Evolutionary conservation across 2,888 invertebrate species (phyloP).

Genomic region (Napeogenes inachia): DNA sequence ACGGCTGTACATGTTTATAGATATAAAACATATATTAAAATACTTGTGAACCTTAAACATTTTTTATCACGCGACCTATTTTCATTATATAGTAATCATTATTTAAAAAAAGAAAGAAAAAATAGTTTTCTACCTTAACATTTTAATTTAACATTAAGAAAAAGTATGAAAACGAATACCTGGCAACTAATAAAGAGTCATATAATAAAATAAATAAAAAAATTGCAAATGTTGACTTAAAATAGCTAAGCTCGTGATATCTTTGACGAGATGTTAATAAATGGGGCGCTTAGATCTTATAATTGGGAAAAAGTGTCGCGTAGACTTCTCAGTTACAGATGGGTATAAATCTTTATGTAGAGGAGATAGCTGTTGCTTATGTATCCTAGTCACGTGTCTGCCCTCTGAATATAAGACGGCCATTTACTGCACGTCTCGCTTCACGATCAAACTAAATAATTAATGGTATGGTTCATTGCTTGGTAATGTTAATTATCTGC

Average conservation of each 20-base stretch:
- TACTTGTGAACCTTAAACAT: too few relatives aligned
- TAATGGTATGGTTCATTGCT: conserved; percentile 57
- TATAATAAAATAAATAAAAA: background rate
- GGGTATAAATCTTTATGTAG: conserved; percentile 76
- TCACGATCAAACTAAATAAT: conserved; percentile 68
- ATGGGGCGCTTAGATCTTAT: conserved; percentile 72
- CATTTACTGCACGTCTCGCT: conserved; percentile 68
- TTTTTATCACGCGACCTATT: too few relatives aligned
- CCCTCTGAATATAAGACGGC: conserved; percentile 72
- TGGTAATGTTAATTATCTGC: conserved; percentile 61
- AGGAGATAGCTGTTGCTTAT: conserved; percentile 57
- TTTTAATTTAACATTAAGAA: too few relatives aligned
- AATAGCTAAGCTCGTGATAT: conserved; percentile 51
- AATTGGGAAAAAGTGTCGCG: conserved; percentile 76
- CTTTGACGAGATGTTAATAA: conserved; percentile 73
- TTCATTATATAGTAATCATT: too few relatives aligned
- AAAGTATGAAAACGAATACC: too few relatives aligned
- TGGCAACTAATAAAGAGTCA: background rate
- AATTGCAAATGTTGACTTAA: background rate
- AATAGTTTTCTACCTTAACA: too few relatives aligned
- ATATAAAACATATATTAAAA: too few relatives aligned
- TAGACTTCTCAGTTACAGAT: conserved; percentile 74
- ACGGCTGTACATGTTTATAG: too few relatives aligned
- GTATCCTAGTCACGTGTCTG: conserved; percentile 70
- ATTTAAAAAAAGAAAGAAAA: too few relatives aligned